Base-by-base conservation (phyloP, 2,797 vertebrate genomes). In the Acipenser oxyrinchus region DNA sequence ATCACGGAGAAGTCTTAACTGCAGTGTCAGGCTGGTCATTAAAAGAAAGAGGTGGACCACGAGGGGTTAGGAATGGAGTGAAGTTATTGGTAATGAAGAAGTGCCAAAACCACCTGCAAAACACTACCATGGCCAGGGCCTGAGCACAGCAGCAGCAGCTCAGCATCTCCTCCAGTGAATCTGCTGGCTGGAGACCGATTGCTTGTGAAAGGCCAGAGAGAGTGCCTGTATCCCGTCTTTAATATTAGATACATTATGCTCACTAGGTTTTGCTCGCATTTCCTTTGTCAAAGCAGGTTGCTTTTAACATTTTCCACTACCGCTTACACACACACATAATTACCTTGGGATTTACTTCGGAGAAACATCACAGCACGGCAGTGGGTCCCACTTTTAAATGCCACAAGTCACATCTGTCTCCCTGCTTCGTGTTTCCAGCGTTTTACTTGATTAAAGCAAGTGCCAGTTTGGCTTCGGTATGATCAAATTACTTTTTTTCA, bases 261-360 rank as follows among this genome's bases (percentile, higher is more conserved):
- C 12, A 1, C 10, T n/a, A n/a, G 7, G 55, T 11, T 58, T n/a
- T n/a, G 12, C 55, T n/a, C 12, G 55, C 12, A 11, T n/a, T 58
- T 58, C 7, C 55, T 10, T n/a, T 58, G 55, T 58, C 55, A 58
- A n/a, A n/a, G 15, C 55, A 7, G 55, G 55, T 58, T 58, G 55
- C 10, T 58, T 58, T n/a, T n/a, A n/a, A 13, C 55, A 58, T 58
- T 58, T 58, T 58, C 55, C 55, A 58, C 55, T 58, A 58, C 55
- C 1, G 7, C 12, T 58, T 58, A 11, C 55, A 37, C 5, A 37
- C 5, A 37, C 55, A 58, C 55, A 58, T 13, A 58, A 58, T 58
- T 58, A 58, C 55, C 55, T 11, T 11, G 55, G 55, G 11, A 58
- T 58, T n/a, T 11, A 58, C 55, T 58, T 13, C 12, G 6, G n/a